Conservation (phyloP, 2,113 vertebrate species). For the Phaethornis superciliosus region DNA sequence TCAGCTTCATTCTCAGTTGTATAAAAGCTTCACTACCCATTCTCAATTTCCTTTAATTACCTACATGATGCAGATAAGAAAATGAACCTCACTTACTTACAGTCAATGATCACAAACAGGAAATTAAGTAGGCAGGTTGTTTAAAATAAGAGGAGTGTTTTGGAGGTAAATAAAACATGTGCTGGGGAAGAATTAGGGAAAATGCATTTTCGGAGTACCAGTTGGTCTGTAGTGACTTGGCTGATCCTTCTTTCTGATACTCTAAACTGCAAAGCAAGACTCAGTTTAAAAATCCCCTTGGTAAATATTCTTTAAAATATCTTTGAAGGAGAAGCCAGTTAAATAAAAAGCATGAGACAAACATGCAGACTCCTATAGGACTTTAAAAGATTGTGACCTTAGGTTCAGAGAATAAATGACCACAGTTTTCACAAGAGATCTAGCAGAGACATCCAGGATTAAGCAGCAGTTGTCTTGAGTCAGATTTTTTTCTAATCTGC, state of each 20-base stretch:
- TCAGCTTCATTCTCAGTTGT: constrained; percentile 83
- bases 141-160: constrained; percentile 79
- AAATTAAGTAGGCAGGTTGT: constrained; percentile 84
- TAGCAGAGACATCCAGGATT: constrained; percentile 67
- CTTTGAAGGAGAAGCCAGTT: constrained; percentile 63
- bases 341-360: constrained; percentile 73
- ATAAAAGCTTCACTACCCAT: constrained; percentile 87
- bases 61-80: constrained; percentile 87
- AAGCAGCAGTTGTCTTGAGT: constrained; percentile 69
- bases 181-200: constrained; percentile 36
- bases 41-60: constrained; percentile 94
- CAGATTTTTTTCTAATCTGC: constrained; percentile 58
- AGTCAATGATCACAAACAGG: constrained; percentile 83
- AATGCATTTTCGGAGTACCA: constrained; percentile 41
- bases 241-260: constrained; percentile 61
- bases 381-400: constrained; percentile 75
- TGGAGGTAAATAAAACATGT: constrained; percentile 76
- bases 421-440: constrained; percentile 72
- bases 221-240: constrained; percentile 33
- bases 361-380: constrained; percentile 72
- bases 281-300: constrained; percentile 70
- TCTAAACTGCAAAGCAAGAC: constrained; percentile 66
- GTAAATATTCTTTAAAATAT: constrained; percentile 77
- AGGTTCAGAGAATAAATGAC: constrained; percentile 75
- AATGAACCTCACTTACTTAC: constrained; percentile 84